phyloP scores from a whole-genome alignment of 2,113 vertebrate species.

The Phasianus colchicus region DNA sequence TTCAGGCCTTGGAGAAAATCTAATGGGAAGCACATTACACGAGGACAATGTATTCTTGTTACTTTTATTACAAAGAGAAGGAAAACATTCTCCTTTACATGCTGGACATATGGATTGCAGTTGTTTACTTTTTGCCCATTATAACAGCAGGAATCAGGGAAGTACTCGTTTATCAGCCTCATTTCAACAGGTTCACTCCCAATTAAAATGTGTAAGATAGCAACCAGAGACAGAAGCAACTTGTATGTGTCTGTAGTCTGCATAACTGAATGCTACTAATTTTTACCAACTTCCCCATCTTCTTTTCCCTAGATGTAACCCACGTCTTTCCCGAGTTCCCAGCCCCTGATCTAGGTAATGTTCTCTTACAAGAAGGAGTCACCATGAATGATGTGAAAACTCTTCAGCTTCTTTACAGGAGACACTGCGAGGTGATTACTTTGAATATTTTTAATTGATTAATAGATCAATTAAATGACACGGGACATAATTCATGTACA shows the following conservation, averaged over 20 bases:
- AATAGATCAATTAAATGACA: not conserved
- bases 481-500: not conserved
- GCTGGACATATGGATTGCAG: not conserved
- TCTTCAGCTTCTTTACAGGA: constrained; percentile 91
- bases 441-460: not conserved
- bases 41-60: not conserved
- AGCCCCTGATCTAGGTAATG: constrained; percentile 81
- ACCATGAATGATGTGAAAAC: constrained; percentile 87
- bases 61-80: not conserved
- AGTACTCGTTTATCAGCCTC: not conserved
- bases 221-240: not conserved
- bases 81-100: not conserved
- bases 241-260: not conserved
- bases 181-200: not conserved
- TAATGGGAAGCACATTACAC: not conserved
- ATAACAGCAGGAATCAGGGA: not conserved
- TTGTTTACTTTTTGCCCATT: not conserved
- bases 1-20: not conserved
- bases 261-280: not conserved
- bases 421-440: constrained; percentile 92
- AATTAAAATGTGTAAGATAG: not conserved
- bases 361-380: constrained; percentile 87
- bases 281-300: not conserved
- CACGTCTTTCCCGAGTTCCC: constrained; percentile 93
- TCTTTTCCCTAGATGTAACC: constrained; percentile 83